phyloP scores from a whole-genome alignment of 2,113 vertebrate species.

The Rhinoptilus africanus region DNA sequence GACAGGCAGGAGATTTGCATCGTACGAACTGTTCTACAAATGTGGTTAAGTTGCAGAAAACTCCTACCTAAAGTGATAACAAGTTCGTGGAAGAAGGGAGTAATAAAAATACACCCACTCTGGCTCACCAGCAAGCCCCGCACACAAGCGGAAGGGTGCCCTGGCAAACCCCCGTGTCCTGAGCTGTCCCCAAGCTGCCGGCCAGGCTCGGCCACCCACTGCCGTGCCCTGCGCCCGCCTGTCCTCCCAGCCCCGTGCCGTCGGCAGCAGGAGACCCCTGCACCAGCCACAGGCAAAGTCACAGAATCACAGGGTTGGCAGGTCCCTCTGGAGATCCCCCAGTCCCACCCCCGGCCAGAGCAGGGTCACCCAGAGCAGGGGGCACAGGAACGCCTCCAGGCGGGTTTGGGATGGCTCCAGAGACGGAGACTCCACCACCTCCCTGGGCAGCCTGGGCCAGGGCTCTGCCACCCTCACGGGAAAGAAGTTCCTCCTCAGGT shows the following conservation, averaged over 20 bases:
- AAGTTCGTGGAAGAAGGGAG: neutral
- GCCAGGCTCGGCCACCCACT: neutral
- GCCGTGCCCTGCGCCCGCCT: neutral
- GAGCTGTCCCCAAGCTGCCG: neutral
- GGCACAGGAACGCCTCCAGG: no score
- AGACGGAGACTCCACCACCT: no score
- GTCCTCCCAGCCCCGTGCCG: fast-evolving
- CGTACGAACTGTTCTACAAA: neutral
- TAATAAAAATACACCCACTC: neutral
- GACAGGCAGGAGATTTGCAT: neutral
- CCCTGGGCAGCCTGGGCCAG: no score
- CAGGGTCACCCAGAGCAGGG: no score
- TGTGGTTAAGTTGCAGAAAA: neutral
- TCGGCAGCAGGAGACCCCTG: neutral
- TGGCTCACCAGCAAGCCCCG: neutral
- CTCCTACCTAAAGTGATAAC: neutral
- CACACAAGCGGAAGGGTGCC: neutral
- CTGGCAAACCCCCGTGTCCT: neutral
- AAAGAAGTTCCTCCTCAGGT: no score
- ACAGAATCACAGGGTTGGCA: no score
- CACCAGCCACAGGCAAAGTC: fast-evolving
- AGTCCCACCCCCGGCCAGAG: no score
- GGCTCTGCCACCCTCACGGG: no score
- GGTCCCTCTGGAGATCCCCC: no score
- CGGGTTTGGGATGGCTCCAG: no score